Conservation (phyloP, 2,797 vertebrate genomes). For the Enteromius anoplus region DNA sequence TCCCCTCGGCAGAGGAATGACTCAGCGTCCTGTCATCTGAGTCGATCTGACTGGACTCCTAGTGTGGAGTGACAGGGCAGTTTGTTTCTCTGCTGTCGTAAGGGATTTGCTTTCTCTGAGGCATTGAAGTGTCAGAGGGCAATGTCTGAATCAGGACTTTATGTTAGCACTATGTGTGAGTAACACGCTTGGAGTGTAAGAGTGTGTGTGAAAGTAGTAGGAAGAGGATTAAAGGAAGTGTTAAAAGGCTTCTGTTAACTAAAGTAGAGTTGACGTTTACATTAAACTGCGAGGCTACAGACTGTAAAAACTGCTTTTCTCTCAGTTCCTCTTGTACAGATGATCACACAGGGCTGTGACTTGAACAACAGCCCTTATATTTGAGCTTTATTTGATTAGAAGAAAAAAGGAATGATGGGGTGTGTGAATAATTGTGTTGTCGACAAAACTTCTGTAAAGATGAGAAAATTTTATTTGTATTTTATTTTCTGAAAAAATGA, state of each 20-base stretch:
- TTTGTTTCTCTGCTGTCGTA: conserved; percentile 39
- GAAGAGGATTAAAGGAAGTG: conserved; percentile 27
- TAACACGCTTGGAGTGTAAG: conserved; percentile 27
- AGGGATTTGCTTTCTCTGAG: conserved; percentile 27
- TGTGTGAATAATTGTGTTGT: too few species aligned
- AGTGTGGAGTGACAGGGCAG: conserved; percentile 27
- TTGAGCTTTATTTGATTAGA: neutral
- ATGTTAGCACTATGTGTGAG: conserved; percentile 27
- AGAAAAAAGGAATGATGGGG: neutral
- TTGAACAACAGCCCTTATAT: neutral
- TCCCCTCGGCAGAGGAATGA: conserved; percentile 19
- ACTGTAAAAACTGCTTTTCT: conserved; percentile 7
- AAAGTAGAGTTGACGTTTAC: neutral
- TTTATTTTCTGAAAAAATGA: too few species aligned
- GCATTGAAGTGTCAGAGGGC: conserved; percentile 7
- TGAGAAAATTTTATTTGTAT: too few species aligned
- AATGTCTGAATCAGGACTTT: conserved; percentile 27
- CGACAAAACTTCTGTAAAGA: too few species aligned
- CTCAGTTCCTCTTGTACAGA: neutral
- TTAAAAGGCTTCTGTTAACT: conserved; percentile 27
- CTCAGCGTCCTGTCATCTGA: conserved; percentile 26
- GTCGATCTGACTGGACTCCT: neutral
- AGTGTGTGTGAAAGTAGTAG: conserved; percentile 9
- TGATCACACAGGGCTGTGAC: neutral
- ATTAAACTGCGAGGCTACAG: conserved; percentile 7